Evolutionary conservation across 1,140 invertebrate genomes (phyloP).

Genomic region (Zophobas atratus): DNA sequence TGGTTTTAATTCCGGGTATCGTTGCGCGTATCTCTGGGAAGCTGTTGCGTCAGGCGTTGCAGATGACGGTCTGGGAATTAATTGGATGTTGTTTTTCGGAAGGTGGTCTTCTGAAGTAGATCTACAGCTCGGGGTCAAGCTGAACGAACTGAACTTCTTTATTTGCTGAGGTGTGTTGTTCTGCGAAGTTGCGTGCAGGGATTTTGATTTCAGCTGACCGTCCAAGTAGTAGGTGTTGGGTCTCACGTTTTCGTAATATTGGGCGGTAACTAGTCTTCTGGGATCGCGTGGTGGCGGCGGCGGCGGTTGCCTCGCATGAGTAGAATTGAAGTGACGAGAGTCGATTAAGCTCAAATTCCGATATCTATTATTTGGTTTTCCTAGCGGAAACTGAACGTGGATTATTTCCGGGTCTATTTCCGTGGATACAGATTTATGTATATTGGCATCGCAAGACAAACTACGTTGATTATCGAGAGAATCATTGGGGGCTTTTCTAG

Average conservation of each 20-base stretch:
- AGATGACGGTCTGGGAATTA: constrained; percentile 71
- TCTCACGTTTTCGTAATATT: constrained; percentile 69
- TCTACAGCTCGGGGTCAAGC: constrained; percentile 62
- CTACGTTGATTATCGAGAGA: constrained; percentile 61
- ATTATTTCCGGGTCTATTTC: constrained; percentile 57
- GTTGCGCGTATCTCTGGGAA: constrained; percentile 59
- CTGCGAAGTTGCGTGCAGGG: constrained; percentile 42
- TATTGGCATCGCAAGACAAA: constrained; percentile 64
- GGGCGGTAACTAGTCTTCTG: constrained; percentile 71
- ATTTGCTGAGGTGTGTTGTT: constrained; percentile 20
- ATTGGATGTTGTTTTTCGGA: constrained; percentile 54
- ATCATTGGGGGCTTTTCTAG: constrained; percentile 45
- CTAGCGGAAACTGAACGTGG: constrained; percentile 62
- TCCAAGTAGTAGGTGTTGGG: constrained; percentile 73
- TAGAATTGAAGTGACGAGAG: constrained; percentile 45
- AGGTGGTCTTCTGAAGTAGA: constrained; percentile 74
- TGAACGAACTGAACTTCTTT: constrained; percentile 57
- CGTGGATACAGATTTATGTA: constrained; percentile 60
- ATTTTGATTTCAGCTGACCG: constrained; percentile 50
- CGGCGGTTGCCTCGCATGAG: constrained; percentile 67
- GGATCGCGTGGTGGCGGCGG: constrained; percentile 82
- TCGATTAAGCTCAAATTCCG: constrained; percentile 63
- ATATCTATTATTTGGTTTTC: constrained; percentile 57
- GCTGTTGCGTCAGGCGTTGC: constrained; percentile 70
- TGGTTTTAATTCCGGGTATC: constrained; percentile 51